Conservation (phyloP, 2,888 invertebrate genomes). For the Tanaodytes sp. region DNA sequence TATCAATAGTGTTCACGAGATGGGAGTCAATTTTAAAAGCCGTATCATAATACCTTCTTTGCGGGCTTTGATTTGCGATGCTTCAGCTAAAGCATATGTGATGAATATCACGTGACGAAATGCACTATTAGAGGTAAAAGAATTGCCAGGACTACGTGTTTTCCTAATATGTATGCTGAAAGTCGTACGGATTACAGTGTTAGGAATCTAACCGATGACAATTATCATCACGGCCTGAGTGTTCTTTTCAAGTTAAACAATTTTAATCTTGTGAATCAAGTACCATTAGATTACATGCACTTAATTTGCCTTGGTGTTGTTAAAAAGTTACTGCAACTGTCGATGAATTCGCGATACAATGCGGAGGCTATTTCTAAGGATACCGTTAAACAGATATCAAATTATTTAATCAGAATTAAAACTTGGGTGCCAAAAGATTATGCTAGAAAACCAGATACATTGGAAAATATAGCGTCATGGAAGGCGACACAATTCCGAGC, state of each 20-base stretch:
- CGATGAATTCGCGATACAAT: no score
- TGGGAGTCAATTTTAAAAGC: no score
- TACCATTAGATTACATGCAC: slow-evolving; percentile 9
- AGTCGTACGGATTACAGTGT: no score
- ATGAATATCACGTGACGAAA: neutral
- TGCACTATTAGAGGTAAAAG: neutral
- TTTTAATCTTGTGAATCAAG: slow-evolving; percentile 1
- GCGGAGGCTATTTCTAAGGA: no score
- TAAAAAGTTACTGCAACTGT: neutral
- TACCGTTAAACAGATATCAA: neutral
- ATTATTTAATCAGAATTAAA: neutral
- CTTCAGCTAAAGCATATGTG: neutral
- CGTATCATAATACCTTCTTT: no score
- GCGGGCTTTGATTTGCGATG: neutral
- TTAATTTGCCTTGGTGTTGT: neutral
- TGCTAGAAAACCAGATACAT: slow-evolving; percentile 1
- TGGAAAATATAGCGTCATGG: neutral
- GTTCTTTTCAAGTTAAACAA: neutral
- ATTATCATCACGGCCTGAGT: no score
- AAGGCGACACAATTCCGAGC: slow-evolving; percentile 1
- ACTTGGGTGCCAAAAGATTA: neutral
- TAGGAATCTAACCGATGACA: no score
- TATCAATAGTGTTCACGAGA: no score
- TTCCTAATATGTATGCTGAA: no score
- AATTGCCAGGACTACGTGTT: neutral